These are phyloP conservation scores for Patiria pectinifera DNA, from an alignment of 53 echinoderm and acorn worm genomes.

Conservation along the genomic window DNA sequence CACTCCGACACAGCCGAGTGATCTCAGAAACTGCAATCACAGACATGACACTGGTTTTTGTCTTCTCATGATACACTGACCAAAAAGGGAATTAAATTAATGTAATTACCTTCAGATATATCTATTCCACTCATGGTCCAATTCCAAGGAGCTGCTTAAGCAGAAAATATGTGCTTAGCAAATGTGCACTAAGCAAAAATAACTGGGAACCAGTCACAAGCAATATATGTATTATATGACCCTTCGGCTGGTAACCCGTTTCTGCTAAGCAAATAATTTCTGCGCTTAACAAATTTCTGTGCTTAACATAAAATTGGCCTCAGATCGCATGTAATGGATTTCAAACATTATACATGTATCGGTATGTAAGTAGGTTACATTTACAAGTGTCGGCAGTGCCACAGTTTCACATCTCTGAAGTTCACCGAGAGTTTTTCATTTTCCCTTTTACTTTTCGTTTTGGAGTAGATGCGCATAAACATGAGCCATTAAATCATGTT, in stretches of 20 bases:
- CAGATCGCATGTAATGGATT: background rate
- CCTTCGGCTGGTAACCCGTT: background rate
- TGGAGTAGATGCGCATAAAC: constrained; percentile 37
- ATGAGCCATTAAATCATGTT: constrained; percentile 39
- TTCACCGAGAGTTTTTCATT: background rate
- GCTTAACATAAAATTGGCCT: background rate
- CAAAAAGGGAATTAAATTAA: background rate
- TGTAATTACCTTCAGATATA: background rate
- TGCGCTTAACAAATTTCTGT: background rate
- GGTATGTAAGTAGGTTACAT: background rate
- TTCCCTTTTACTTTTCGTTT: background rate
- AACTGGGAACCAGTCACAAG: background rate
- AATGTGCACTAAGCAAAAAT: background rate
- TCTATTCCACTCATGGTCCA: background rate
- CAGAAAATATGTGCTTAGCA: background rate
- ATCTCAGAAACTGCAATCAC: background rate
- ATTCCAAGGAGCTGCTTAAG: background rate
- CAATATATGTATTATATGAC: background rate
- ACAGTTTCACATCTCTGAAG: constrained; percentile 6
- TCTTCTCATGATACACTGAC: background rate
- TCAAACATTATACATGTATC: background rate
- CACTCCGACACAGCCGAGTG: background rate
- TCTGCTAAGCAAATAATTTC: background rate
- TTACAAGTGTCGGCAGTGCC: background rate
- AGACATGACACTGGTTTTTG: background rate